These are phyloP conservation scores for Otus sunia DNA, from an alignment of 2,113 vertebrate species.

Conservation along the genomic window DNA sequence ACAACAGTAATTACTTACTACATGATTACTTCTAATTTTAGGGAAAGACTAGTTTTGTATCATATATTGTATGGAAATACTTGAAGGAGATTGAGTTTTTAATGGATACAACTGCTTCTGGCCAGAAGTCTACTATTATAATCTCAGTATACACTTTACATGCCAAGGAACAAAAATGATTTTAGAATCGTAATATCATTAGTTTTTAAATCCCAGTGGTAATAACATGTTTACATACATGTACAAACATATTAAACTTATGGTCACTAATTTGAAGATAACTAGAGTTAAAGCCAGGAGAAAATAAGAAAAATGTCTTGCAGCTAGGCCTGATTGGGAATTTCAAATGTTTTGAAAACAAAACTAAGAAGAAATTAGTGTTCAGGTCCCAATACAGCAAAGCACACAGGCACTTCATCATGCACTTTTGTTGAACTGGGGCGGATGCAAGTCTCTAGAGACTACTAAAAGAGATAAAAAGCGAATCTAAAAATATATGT, in stretches of 20 bases:
- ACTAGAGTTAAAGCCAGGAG: background rate
- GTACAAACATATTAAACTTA: background rate
- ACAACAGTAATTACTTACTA: background rate
- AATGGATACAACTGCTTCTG: background rate
- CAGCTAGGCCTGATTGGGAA: background rate
- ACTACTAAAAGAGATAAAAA: background rate
- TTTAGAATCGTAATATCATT: background rate
- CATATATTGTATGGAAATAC: background rate
- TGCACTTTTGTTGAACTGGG: background rate
- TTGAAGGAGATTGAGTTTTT: background rate
- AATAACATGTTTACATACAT: background rate
- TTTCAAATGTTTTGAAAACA: background rate
- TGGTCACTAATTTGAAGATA: background rate
- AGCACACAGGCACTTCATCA: background rate
- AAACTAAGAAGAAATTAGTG: background rate
- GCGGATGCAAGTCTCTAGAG: background rate
- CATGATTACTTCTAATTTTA: background rate
- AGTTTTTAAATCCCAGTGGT: background rate
- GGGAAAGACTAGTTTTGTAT: background rate
- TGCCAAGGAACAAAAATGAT: background rate
- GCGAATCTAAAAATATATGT: background rate
- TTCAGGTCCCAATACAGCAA: background rate
- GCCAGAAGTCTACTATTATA: background rate
- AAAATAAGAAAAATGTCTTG: background rate
- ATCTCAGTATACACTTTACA: background rate